Evolutionary conservation across 2,888 invertebrate species (phyloP).

Genomic region (Ptilodon capucinus): DNA sequence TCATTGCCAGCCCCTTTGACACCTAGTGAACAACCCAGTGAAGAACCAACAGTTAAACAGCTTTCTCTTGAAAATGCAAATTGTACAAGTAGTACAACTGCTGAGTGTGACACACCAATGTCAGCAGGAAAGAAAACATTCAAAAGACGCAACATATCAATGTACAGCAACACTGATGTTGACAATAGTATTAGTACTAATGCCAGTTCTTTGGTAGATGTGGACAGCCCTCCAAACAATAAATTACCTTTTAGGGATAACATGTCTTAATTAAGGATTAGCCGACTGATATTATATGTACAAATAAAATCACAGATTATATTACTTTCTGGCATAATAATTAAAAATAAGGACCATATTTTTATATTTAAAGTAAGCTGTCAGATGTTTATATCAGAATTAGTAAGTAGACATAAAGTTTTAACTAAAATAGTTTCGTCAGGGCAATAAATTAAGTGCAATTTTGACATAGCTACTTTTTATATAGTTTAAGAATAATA

Average conservation of each 20-base stretch:
- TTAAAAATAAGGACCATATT: background rate
- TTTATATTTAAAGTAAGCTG: background rate
- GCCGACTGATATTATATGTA: background rate
- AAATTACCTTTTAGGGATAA: constrained; percentile 43
- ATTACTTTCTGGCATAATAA: no score
- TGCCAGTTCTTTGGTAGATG: constrained; percentile 36
- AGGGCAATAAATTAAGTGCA: constrained; percentile 46
- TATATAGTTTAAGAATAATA: no score
- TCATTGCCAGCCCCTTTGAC: constrained; percentile 68
- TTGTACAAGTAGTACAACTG: constrained; percentile 35
- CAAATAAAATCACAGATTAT: background rate
- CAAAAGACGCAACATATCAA: constrained; percentile 71
- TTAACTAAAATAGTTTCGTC: constrained; percentile 18
- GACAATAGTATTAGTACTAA: constrained; percentile 50
- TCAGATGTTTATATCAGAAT: background rate
- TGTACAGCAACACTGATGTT: constrained; percentile 59
- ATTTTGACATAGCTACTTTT: no score
- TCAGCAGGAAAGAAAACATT: constrained; percentile 62
- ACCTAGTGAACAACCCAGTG: constrained; percentile 48
- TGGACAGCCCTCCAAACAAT: constrained; percentile 48
- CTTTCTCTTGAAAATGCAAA: constrained; percentile 41
- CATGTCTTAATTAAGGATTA: background rate
- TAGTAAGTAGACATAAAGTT: background rate
- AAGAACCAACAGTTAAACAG: constrained; percentile 34
- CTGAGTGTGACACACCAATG: constrained; percentile 55